phyloP scores from a whole-genome alignment of 2,113 vertebrate genomes.

The Syngnathus typhle region DNA sequence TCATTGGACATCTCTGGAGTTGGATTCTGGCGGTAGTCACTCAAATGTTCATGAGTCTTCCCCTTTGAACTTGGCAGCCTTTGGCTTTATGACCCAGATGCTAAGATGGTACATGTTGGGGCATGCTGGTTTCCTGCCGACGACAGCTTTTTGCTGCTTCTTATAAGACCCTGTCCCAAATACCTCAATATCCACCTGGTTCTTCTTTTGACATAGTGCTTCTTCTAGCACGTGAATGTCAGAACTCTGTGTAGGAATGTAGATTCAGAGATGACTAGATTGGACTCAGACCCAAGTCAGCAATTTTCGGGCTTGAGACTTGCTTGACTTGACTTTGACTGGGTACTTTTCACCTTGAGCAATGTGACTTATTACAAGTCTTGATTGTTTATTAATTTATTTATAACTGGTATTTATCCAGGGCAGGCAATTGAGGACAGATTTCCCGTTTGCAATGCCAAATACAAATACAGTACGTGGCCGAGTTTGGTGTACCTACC shows the following conservation, averaged over 20 bases:
- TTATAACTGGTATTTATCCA: neutral
- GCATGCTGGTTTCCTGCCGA: conserved; percentile 58
- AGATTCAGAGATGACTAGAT: neutral
- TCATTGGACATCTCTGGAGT: too few species aligned
- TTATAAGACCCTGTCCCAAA: conserved; percentile 58
- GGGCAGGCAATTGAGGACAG: neutral
- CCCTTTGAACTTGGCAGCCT: conserved; percentile 52
- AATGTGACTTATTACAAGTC: neutral
- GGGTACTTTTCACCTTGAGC: too few species aligned
- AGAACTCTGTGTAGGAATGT: neutral
- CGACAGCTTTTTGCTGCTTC: conserved; percentile 55
- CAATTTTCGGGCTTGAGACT: neutral
- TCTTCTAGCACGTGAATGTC: neutral
- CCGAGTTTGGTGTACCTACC: conserved; percentile 70
- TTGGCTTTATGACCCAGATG: conserved; percentile 67
- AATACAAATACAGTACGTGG: neutral
- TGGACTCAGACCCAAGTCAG: neutral
- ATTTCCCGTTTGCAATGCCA: neutral
- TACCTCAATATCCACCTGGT: conserved; percentile 61
- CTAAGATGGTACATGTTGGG: conserved; percentile 55
- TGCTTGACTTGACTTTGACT: neutral
- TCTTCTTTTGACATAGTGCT: conserved; percentile 22
- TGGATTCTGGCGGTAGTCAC: conserved; percentile 4
- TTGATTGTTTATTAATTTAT: neutral
- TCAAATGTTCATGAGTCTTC: conserved; percentile 27